Conservation (phyloP, 2,888 invertebrate species). For the Morpho deidamia region DNA sequence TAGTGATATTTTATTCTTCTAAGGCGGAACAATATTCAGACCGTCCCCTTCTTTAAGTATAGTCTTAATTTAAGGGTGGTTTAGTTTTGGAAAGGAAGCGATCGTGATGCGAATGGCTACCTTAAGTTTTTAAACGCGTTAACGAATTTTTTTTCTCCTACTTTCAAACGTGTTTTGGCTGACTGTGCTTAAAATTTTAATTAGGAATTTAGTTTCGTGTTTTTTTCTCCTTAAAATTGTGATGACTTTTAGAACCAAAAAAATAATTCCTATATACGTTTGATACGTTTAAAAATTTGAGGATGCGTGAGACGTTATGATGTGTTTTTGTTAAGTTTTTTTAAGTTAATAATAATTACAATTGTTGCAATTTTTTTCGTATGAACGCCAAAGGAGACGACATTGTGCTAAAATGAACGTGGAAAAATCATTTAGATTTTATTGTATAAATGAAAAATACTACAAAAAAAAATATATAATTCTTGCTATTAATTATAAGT, state of each 20-base stretch:
- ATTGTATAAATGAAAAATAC: slow-evolving; percentile 63
- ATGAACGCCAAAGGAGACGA: slow-evolving; percentile 71
- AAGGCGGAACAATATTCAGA: slow-evolving; percentile 4
- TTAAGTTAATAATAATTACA: slow-evolving; percentile 43
- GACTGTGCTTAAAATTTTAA: slow-evolving; percentile 9
- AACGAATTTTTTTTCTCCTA: neutral
- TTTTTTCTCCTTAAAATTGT: neutral
- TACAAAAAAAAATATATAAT: slow-evolving; percentile 52
- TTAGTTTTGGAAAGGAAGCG: slow-evolving; percentile 19
- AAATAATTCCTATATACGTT: neutral
- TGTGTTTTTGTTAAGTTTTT: slow-evolving; percentile 62
- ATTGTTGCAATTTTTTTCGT: slow-evolving; percentile 68
- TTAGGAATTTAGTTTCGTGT: neutral
- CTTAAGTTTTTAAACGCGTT: slow-evolving; percentile 14
- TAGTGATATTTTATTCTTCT: slow-evolving; percentile 5
- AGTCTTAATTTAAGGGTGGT: slow-evolving; percentile 14
- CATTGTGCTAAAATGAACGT: slow-evolving; percentile 43
- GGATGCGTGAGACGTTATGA: slow-evolving; percentile 21
- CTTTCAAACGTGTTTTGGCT: neutral
- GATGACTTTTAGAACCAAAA: slow-evolving; percentile 1
- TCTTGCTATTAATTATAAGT: slow-evolving; percentile 47
- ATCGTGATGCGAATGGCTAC: slow-evolving; percentile 13
- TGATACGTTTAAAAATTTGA: slow-evolving; percentile 31
- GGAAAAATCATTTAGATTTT: slow-evolving; percentile 42
- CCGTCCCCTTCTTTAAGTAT: slow-evolving; percentile 20